Conservation (phyloP, 1,140 invertebrate species). For the Penaeus vannamei region DNA sequence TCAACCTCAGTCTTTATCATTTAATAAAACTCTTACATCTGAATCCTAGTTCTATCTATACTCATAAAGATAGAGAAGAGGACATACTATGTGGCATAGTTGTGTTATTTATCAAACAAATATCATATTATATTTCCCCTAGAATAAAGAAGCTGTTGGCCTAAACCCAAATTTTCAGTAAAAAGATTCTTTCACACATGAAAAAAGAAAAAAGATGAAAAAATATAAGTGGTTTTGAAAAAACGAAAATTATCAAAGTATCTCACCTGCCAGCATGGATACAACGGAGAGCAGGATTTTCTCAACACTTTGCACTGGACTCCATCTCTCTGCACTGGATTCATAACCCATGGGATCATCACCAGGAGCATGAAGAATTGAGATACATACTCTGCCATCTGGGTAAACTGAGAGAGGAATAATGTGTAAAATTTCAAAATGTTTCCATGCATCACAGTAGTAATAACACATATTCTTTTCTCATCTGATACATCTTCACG, state of each 20-base stretch:
- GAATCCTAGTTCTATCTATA: no score
- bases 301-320: constrained; percentile 98
- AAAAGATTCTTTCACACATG: neutral
- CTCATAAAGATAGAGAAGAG: no score
- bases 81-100: no score
- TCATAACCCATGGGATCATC: constrained; percentile 99
- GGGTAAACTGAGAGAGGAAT: constrained; percentile 82
- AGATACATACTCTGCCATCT: constrained; percentile 98
- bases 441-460: no score
- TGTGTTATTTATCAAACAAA: no score
- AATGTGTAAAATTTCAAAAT: neutral
- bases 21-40: no score
- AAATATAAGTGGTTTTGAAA: neutral
- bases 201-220: neutral
- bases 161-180: no score
- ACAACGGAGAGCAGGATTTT: constrained; percentile 99
- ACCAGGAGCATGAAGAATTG: constrained; percentile 98
- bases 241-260: neutral
- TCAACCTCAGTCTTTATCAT: no score
- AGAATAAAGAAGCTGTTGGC: no score
- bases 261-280: constrained; percentile 93
- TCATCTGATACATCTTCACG: no score
- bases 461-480: no score
- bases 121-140: no score
- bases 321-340: constrained; percentile 96